Percentiles rank a stretch among this genome's conserved stretches.
Evolutionary conservation across 2,888 invertebrate species (phyloP).

Genomic region (Digitonthophagus gazella): DNA sequence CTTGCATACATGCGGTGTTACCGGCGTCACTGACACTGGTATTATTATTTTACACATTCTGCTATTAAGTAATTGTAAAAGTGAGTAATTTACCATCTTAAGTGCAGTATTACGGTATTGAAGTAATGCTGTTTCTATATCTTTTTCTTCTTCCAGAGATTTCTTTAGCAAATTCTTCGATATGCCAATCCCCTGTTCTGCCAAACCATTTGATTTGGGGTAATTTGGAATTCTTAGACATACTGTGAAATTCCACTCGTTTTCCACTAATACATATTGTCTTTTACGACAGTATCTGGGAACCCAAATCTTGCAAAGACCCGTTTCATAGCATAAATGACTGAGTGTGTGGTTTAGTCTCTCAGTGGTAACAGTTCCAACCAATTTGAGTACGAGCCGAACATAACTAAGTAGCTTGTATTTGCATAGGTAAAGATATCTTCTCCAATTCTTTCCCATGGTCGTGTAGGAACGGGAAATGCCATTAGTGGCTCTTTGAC

Average conservation of each 20-base stretch:
- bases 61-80: slow-evolving; percentile 25
- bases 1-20: background rate
- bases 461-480: background rate
- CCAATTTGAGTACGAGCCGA: background rate
- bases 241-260: slow-evolving; percentile 29
- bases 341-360: no score
- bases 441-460: background rate
- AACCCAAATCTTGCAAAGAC: no score
- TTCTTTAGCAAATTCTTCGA: slow-evolving; percentile 29
- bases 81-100: slow-evolving; percentile 18
- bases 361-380: no score
- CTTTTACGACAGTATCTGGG: no score
- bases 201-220: slow-evolving; percentile 2
- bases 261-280: no score
- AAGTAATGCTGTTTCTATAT: slow-evolving; percentile 21
- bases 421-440: background rate
- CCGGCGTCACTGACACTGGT: slow-evolving; percentile 9
- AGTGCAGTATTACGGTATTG: slow-evolving; percentile 27
- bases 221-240: slow-evolving; percentile 31
- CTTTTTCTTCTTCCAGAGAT: slow-evolving; percentile 17
- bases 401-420: background rate
- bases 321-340: no score
- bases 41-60: slow-evolving; percentile 24
- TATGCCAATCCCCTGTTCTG: slow-evolving; percentile 32
- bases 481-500: background rate